phyloP scores from a whole-genome alignment of 2,888 invertebrate species.

The Melieria omissa region DNA sequence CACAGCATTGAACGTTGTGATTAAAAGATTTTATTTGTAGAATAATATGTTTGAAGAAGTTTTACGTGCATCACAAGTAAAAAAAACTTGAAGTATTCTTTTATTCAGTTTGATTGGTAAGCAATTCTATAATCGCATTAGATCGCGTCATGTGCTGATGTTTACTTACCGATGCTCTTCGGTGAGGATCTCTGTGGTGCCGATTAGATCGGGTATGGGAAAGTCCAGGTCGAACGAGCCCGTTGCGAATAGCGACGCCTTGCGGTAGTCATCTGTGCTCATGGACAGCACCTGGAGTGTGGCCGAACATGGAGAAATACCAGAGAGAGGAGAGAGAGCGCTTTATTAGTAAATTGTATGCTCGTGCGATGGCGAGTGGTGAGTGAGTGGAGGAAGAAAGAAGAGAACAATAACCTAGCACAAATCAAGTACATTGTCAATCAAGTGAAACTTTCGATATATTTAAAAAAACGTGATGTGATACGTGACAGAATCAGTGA shows the following conservation, averaged over 20 bases:
- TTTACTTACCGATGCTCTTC: slow-evolving; percentile 80
- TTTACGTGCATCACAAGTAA: too few relatives aligned
- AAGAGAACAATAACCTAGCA: slow-evolving; percentile 22
- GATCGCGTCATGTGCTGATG: not conserved
- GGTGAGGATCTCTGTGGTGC: slow-evolving; percentile 88
- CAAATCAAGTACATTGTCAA: slow-evolving; percentile 18
- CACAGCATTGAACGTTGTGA: too few relatives aligned
- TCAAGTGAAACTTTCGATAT: not conserved
- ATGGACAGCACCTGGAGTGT: slow-evolving; percentile 83
- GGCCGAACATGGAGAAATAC: not conserved
- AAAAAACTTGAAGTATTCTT: too few relatives aligned
- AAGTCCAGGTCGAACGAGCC: slow-evolving; percentile 87
- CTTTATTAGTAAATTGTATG: slow-evolving; percentile 5
- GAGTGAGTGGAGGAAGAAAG: slow-evolving; percentile 7
- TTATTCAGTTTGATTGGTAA: not conserved
- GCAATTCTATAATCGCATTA: not conserved
- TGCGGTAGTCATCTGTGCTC: slow-evolving; percentile 87
- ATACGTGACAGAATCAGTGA: not conserved
- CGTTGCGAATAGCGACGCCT: slow-evolving; percentile 78
- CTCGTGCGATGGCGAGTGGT: not conserved
- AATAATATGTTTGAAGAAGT: too few relatives aligned
- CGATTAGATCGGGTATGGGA: slow-evolving; percentile 90
- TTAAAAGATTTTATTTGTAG: too few relatives aligned
- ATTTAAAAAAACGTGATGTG: not conserved
- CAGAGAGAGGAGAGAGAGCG: slow-evolving; percentile 14